phyloP scores from a whole-genome alignment of 1,140 invertebrate genomes.

The Cydia strobilella region DNA sequence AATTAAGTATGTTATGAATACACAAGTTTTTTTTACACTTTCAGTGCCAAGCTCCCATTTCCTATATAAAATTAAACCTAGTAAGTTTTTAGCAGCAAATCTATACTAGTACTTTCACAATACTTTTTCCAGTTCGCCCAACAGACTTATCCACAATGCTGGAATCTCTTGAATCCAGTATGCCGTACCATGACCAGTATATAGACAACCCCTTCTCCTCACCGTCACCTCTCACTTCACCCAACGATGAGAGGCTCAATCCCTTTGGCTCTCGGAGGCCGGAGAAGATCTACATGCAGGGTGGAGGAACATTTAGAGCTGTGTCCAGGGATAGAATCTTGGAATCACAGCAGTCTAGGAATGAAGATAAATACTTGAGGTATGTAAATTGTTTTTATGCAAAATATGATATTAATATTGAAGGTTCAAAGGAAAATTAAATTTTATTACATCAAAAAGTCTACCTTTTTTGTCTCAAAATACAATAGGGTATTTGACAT shows the following conservation, averaged over 20 bases:
- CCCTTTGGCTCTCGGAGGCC: slow-evolving; percentile 63
- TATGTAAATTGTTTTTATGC: slow-evolving; percentile 37
- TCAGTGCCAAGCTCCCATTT: too few species aligned
- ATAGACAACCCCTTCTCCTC: slow-evolving; percentile 80
- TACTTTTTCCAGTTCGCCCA: slow-evolving; percentile 64
- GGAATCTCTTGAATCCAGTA: slow-evolving; percentile 69
- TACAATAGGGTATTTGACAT: too few species aligned
- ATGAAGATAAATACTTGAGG: slow-evolving; percentile 76
- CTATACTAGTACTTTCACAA: slow-evolving; percentile 22
- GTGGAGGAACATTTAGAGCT: slow-evolving; percentile 74
- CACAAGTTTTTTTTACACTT: too few species aligned
- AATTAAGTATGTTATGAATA: too few species aligned
- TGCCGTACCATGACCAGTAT: slow-evolving; percentile 75
- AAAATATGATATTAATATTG: too few species aligned
- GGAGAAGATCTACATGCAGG: slow-evolving; percentile 78
- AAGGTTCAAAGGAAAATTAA: too few species aligned
- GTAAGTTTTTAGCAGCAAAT: neutral
- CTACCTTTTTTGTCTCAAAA: too few species aligned
- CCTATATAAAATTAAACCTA: too few species aligned
- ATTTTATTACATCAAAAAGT: too few species aligned
- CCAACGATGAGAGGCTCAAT: slow-evolving; percentile 72
- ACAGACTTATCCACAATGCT: slow-evolving; percentile 75
- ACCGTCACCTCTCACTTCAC: slow-evolving; percentile 77
- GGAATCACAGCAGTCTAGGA: slow-evolving; percentile 67
- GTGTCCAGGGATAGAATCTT: slow-evolving; percentile 74